phyloP scores from a whole-genome alignment of 2,888 invertebrate genomes.

The Orthosia incerta region DNA sequence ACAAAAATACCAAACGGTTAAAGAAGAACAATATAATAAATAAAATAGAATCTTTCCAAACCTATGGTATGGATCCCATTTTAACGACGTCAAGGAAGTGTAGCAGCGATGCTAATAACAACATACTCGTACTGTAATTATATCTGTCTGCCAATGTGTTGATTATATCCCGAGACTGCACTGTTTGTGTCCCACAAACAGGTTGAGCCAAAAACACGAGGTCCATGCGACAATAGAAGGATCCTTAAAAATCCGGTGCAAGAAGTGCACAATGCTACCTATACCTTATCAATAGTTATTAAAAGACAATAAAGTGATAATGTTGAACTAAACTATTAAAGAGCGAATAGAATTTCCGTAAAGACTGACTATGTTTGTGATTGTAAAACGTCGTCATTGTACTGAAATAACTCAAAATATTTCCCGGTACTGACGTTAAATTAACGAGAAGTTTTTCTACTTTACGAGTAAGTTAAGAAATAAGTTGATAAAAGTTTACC shows the following conservation, averaged over 20 bases:
- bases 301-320: slow-evolving; percentile 1
- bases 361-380: slow-evolving; percentile 51
- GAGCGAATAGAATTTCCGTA: slow-evolving; percentile 8
- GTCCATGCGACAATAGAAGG: too few species aligned
- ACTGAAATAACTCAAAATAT: slow-evolving; percentile 2
- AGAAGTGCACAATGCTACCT: not conserved
- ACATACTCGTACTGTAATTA: not conserved
- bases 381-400: slow-evolving; percentile 30
- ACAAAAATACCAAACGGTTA: not conserved
- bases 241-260: not conserved
- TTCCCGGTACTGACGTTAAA: slow-evolving; percentile 35
- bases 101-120: not conserved
- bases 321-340: slow-evolving; percentile 3
- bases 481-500: slow-evolving; percentile 8
- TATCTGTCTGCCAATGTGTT: not conserved
- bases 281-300: slow-evolving; percentile 1
- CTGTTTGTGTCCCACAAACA: not conserved
- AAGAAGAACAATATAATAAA: too few species aligned
- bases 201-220: too few species aligned
- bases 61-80: too few species aligned
- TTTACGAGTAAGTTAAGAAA: slow-evolving; percentile 24
- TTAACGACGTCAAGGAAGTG: too few species aligned
- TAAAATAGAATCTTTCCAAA: not conserved
- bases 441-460: slow-evolving; percentile 25
- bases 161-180: not conserved